Evolutionary conservation across 2,888 invertebrate species (phyloP), one percentile per base, ranked within the genome.

Genomic region (Ryuthela nishihirai): DNA sequence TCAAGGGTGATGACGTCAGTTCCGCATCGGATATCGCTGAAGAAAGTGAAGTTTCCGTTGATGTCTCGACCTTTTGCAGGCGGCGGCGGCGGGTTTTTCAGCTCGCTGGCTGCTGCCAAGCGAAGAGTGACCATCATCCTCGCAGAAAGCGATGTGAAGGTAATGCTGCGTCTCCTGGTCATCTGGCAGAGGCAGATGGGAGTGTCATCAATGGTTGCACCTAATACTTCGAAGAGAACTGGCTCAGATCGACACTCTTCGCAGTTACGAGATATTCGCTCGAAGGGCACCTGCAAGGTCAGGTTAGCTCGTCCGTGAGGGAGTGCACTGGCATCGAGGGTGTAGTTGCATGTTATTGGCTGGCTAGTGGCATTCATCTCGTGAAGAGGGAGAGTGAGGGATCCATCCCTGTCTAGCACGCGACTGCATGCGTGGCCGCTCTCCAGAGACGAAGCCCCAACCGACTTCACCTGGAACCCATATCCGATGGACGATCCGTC

Each of bases 21-120:
- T 1, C 71, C 71, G 42, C 71, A 71, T 21, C 69, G 62, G 34
- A 67, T 65, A 1, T 89, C 89, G 68, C 92, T 91, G 1, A 90
- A 88, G 70, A 92, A 92, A 72, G 90, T 88, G 72, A 88, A 93
- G 4, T 82, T 81, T 0, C 91, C 92, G 73, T 89, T 86, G 71
- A 92, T 48, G 41, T 56, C 55, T 29, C 49, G 53, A 18, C 36
- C 48, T 20, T 36, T 56, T 2, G 49, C 20, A 21, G 38, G 42
- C 3, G 49, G 23, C 5, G 50, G 17, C 9, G 40, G 21, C 12
- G 50, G n/a, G 20, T 29, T 26, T 32, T 56, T 53, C 12, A 39
- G 25, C 2, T 53, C 62, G 5, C 20, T 41, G 5, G 32, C 20
- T 24, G 58, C 54, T 23, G 44, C 62, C 18, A 55, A 58, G 29